A percentile compares a stretch with the other conserved stretches of the same genome.
These are phyloP conservation scores for Solen grandis DNA, from an alignment of 1,140 invertebrate species.

Conservation along the genomic window DNA sequence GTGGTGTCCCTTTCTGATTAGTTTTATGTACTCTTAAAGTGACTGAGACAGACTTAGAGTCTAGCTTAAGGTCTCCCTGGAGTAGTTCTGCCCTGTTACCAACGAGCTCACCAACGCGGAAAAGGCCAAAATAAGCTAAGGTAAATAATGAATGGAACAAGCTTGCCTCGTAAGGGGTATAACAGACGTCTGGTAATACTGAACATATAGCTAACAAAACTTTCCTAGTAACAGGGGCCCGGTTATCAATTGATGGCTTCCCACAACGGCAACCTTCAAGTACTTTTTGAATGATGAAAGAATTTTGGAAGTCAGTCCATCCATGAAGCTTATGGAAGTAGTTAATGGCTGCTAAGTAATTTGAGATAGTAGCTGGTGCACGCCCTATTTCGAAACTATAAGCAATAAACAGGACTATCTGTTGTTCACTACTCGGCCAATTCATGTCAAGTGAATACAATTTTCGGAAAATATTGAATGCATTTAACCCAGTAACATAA, in stretches of 20 bases:
- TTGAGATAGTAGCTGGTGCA: constrained; percentile 9
- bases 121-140: constrained; percentile 44
- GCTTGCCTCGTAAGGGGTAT: not conserved
- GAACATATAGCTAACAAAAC: not conserved
- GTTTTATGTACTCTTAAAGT: constrained; percentile 14
- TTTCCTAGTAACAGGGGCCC: not conserved
- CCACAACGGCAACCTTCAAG: constrained; percentile 29
- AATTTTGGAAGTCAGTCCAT: not conserved
- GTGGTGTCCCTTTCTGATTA: constrained; percentile 5
- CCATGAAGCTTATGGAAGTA: constrained; percentile 27
- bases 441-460: not conserved
- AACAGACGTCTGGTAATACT: not conserved
- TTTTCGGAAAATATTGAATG: not conserved
- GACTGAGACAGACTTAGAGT: not conserved
- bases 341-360: constrained; percentile 20
- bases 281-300: constrained; percentile 26
- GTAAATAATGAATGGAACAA: constrained; percentile 19
- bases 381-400: constrained; percentile 24
- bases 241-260: not conserved
- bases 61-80: not conserved
- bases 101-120: constrained; percentile 31
- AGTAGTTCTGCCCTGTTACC: no score
- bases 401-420: constrained; percentile 22
- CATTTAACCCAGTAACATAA: not conserved
- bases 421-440: not conserved